A percentile compares a stretch with the other conserved stretches of the same genome.
phyloP scores from a whole-genome alignment of 2,888 invertebrate species.

The Athetis lepigone region DNA sequence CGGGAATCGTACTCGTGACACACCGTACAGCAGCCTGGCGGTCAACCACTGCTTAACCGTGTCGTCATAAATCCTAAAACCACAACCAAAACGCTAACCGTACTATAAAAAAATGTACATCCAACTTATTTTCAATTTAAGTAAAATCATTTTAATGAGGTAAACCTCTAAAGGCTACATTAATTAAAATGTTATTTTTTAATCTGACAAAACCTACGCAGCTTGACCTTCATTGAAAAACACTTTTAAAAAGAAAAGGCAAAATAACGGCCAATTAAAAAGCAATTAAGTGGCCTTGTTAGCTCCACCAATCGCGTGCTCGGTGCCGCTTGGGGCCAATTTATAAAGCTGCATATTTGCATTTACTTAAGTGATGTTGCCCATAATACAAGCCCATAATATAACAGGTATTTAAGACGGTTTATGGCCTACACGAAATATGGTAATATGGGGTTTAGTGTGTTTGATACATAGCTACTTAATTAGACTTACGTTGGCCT shows the following conservation, averaged over 20 bases:
- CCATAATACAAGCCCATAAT: constrained; percentile 24
- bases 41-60: too few relatives aligned
- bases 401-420: constrained; percentile 31
- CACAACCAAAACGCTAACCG: too few relatives aligned
- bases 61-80: too few relatives aligned
- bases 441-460: constrained; percentile 29
- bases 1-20: too few relatives aligned
- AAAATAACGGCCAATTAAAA: constrained; percentile 43
- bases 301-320: constrained; percentile 45
- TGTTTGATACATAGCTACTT: constrained; percentile 3
- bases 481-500: too few relatives aligned
- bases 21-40: too few relatives aligned
- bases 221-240: constrained; percentile 39
- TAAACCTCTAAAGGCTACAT: constrained; percentile 1
- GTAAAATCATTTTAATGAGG: background rate
- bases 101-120: too few relatives aligned
- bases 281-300: constrained; percentile 38
- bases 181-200: constrained; percentile 24
- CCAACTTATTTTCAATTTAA: background rate
- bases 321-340: background rate
- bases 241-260: constrained; percentile 11
- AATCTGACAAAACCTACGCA: constrained; percentile 15
- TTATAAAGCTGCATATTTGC: constrained; percentile 62
- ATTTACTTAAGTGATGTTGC: constrained; percentile 45
- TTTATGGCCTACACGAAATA: constrained; percentile 48